Percentiles rank a stretch among this genome's conserved stretches.
These are phyloP conservation scores for Choloepus didactylus DNA, from an alignment of 2,797 vertebrate species.

Conservation along the genomic window DNA sequence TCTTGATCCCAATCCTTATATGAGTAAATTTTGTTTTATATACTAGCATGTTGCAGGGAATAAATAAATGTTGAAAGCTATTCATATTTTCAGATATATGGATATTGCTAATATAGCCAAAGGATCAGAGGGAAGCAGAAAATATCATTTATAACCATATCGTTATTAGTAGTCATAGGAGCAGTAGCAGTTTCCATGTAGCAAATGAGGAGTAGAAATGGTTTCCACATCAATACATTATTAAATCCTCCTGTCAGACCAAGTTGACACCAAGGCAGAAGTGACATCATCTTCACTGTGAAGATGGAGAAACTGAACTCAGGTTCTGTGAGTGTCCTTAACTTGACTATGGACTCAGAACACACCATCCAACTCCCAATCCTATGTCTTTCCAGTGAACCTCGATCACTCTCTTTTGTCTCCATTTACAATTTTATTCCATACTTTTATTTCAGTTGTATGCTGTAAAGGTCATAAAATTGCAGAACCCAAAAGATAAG, in stretches of 20 bases:
- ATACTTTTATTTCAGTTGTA: not conserved
- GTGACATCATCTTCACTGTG: not conserved
- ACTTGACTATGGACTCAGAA: not conserved
- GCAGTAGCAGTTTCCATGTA: not conserved
- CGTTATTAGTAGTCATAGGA: not conserved
- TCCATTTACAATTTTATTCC: not conserved
- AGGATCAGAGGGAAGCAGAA: not conserved
- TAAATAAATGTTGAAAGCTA: constrained; percentile 84
- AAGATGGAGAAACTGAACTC: not conserved
- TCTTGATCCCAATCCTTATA: constrained; percentile 86
- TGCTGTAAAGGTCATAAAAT: not conserved
- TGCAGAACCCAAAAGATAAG: not conserved
- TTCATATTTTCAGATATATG: constrained; percentile 55
- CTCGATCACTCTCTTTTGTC: not conserved
- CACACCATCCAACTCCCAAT: not conserved
- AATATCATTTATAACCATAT: not conserved
- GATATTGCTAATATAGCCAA: constrained; percentile 37
- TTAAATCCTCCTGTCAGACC: not conserved
- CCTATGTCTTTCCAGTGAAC: not conserved
- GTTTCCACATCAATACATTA: not conserved
- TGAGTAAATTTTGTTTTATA: constrained; percentile 83
- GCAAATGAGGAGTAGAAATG: not conserved
- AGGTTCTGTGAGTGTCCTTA: not conserved
- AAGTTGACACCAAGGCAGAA: not conserved
- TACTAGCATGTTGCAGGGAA: constrained; percentile 82